Conservation (phyloP, 2,888 invertebrate species). For the Muscina levida region DNA sequence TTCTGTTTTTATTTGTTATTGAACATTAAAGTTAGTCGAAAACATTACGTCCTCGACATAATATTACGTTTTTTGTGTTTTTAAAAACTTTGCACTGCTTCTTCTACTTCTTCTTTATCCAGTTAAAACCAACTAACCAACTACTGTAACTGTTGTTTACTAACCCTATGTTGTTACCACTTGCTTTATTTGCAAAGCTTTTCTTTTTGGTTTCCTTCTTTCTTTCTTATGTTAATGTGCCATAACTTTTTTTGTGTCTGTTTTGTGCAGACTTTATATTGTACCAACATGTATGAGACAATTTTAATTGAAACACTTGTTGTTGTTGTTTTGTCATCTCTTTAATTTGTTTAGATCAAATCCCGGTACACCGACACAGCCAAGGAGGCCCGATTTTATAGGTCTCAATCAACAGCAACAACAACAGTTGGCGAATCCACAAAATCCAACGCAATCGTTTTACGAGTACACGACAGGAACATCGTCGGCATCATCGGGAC, state of each 20-base stretch:
- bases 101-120: neutral
- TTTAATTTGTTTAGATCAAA: slow-evolving; percentile 85
- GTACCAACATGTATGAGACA: neutral
- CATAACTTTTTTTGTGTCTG: slow-evolving; percentile 1
- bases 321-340: neutral
- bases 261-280: neutral
- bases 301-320: neutral
- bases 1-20: no score
- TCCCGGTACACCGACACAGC: slow-evolving; percentile 95
- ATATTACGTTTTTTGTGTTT: neutral
- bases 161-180: no score
- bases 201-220: no score
- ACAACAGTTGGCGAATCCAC: slow-evolving; percentile 74
- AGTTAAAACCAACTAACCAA: no score
- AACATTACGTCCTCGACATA: no score
- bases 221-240: no score
- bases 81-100: slow-evolving; percentile 25
- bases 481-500: slow-evolving; percentile 68
- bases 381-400: slow-evolving; percentile 93
- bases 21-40: no score
- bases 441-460: slow-evolving; percentile 77
- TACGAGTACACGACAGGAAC: slow-evolving; percentile 77
- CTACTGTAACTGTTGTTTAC: neutral
- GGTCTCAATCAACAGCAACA: slow-evolving; percentile 82
- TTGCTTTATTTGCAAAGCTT: neutral